These are phyloP conservation scores for Lutraria rhynchaena DNA, from an alignment of 1,140 invertebrate species.

Conservation along the genomic window DNA sequence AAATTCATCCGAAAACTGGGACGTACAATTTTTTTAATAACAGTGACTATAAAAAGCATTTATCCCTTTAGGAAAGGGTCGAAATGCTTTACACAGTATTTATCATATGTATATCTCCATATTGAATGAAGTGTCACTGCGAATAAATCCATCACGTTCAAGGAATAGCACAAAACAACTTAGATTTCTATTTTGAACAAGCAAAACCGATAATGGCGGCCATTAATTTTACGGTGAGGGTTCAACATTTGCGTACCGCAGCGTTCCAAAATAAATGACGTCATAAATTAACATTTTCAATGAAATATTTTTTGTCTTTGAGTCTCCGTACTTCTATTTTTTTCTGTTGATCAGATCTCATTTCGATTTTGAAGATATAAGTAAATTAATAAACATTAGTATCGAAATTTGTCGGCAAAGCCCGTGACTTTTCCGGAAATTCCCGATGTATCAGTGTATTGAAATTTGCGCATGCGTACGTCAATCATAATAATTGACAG, in stretches of 20 bases:
- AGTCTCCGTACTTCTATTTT: no score
- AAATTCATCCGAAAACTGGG: slow-evolving; percentile 59
- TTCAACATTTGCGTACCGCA: slow-evolving; percentile 63
- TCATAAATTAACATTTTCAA: slow-evolving; percentile 46
- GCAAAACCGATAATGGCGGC: slow-evolving; percentile 67
- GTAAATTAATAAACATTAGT: no score
- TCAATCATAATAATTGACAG: slow-evolving; percentile 52
- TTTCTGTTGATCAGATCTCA: no score
- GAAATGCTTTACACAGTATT: slow-evolving; percentile 24
- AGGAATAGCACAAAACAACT: neutral
- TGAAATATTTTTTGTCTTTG: no score
- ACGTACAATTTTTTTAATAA: slow-evolving; percentile 52
- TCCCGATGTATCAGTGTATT: slow-evolving; percentile 16
- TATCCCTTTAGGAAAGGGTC: slow-evolving; percentile 19
- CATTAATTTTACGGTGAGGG: slow-evolving; percentile 69
- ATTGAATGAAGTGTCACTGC: slow-evolving; percentile 42
- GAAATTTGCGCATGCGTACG: slow-evolving; percentile 41
- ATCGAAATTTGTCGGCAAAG: no score
- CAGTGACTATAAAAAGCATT: neutral
- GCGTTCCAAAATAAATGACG: slow-evolving; percentile 61
- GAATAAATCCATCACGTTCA: slow-evolving; percentile 40
- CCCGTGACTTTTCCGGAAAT: slow-evolving; percentile 6
- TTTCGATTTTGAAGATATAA: no score
- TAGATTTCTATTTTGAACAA: neutral
- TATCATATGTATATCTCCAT: slow-evolving; percentile 30